phyloP scores from a whole-genome alignment of 2,888 invertebrate species.

The Mechanitis messenoides region DNA sequence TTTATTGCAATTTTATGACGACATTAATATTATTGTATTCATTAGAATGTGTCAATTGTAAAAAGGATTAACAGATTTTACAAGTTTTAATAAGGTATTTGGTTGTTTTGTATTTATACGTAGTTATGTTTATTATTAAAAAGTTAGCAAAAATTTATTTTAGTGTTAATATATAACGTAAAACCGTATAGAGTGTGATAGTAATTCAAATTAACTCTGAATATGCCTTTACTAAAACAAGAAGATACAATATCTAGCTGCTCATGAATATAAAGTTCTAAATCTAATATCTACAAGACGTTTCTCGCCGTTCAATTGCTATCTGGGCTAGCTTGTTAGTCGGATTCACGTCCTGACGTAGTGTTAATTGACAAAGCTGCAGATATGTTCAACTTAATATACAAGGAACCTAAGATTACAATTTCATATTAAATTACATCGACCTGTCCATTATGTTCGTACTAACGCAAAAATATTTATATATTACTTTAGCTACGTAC shows the following conservation, averaged over 20 bases:
- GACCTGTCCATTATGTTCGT: not conserved
- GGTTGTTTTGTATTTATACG: too few species aligned
- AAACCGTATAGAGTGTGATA: too few species aligned
- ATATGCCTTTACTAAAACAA: not conserved
- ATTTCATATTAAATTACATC: slow-evolving; percentile 7
- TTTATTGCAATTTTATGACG: too few species aligned
- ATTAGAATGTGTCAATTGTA: too few species aligned
- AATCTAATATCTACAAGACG: slow-evolving; percentile 20
- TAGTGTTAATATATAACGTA: too few species aligned
- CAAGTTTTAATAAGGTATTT: too few species aligned
- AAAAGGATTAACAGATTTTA: too few species aligned
- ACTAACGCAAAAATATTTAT: not conserved
- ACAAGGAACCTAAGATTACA: slow-evolving; percentile 19
- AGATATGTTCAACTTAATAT: slow-evolving; percentile 42
- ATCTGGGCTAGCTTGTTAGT: slow-evolving; percentile 51
- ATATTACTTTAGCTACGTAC: not conserved
- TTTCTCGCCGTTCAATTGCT: slow-evolving; percentile 29
- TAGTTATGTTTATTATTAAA: too few species aligned
- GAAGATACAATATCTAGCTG: not conserved
- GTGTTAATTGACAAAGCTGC: slow-evolving; percentile 56
- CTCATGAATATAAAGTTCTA: slow-evolving; percentile 8
- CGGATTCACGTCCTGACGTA: slow-evolving; percentile 42
- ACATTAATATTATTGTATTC: too few species aligned
- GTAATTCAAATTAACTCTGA: too few species aligned
- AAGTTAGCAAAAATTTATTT: too few species aligned